phyloP scores from a whole-genome alignment of 2,797 vertebrate species.

The Sebastes cheni region DNA sequence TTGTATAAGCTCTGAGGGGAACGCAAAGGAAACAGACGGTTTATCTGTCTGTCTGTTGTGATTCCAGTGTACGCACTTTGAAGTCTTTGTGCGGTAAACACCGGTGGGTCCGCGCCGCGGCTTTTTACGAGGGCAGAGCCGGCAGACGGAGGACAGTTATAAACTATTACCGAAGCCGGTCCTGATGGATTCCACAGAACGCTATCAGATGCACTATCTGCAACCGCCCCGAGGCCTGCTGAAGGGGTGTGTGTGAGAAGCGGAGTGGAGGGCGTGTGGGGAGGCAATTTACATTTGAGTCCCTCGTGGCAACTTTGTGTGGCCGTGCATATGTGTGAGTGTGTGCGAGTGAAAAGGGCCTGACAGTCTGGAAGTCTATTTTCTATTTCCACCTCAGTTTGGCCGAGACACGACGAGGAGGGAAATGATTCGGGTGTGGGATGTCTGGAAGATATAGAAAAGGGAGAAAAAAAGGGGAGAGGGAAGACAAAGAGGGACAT shows the following conservation, averaged over 20 bases:
- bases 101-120: slow-evolving; percentile 35
- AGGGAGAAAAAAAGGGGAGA: neutral
- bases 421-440: slow-evolving; percentile 33
- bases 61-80: slow-evolving; percentile 69
- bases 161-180: slow-evolving; percentile 53
- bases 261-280: slow-evolving; percentile 33
- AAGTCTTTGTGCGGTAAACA: slow-evolving; percentile 72
- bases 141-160: slow-evolving; percentile 60
- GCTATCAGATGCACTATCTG: slow-evolving; percentile 74
- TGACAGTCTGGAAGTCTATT: slow-evolving; percentile 42
- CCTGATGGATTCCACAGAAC: slow-evolving; percentile 56
- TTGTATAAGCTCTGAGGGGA: slow-evolving; percentile 44
- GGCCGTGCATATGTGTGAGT: slow-evolving; percentile 8
- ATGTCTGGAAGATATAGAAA: slow-evolving; percentile 31
- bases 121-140: slow-evolving; percentile 60
- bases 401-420: neutral
- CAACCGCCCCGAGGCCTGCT: slow-evolving; percentile 66
- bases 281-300: slow-evolving; percentile 68
- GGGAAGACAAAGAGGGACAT: neutral
- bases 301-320: slow-evolving; percentile 51
- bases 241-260: slow-evolving; percentile 48
- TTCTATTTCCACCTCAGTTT: slow-evolving; percentile 55
- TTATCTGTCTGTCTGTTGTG: slow-evolving; percentile 76
- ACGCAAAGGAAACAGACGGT: slow-evolving; percentile 71
- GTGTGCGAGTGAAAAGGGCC: slow-evolving; percentile 23